Percentiles rank a stretch among this genome's conserved stretches.
Conservation (phyloP, 2,797 vertebrate species). For the Arnoldichthys spilopterus region DNA sequence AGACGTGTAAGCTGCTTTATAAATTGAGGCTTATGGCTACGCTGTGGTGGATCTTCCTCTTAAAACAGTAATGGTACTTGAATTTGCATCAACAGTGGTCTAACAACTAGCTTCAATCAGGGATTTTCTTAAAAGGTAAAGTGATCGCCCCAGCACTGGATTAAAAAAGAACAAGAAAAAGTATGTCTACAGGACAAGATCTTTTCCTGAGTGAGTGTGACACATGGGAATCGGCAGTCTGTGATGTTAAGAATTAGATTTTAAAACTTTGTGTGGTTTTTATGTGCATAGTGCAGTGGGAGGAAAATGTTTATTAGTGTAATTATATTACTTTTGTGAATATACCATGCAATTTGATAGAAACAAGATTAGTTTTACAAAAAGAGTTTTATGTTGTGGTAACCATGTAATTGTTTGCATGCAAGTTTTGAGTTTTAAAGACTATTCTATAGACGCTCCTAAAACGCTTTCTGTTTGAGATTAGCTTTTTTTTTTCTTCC, state of each 20-base stretch:
- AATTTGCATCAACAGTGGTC: neutral
- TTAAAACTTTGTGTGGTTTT: neutral
- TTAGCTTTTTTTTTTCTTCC: neutral
- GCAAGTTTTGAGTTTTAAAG: neutral
- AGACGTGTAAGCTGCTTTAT: neutral
- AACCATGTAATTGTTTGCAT: conserved; percentile 31
- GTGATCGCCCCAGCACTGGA: neutral
- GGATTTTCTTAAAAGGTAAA: neutral
- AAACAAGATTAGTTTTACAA: neutral
- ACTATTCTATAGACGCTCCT: neutral
- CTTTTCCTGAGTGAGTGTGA: too few relatives aligned
- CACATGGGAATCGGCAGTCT: neutral
- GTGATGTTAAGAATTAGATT: neutral
- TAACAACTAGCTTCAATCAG: conserved; percentile 5
- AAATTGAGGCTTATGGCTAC: neutral
- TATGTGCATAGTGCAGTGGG: neutral
- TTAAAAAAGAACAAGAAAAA: neutral
- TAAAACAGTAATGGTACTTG: neutral
- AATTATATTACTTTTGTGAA: neutral
- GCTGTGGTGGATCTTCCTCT: neutral
- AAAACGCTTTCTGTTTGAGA: conserved; percentile 3
- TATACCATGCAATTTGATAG: neutral
- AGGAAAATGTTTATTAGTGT: neutral
- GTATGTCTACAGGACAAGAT: neutral
- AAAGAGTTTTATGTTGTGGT: neutral